Evolutionary conservation across 2,113 vertebrate species (phyloP).

Genomic region (Nicator chloris): DNA sequence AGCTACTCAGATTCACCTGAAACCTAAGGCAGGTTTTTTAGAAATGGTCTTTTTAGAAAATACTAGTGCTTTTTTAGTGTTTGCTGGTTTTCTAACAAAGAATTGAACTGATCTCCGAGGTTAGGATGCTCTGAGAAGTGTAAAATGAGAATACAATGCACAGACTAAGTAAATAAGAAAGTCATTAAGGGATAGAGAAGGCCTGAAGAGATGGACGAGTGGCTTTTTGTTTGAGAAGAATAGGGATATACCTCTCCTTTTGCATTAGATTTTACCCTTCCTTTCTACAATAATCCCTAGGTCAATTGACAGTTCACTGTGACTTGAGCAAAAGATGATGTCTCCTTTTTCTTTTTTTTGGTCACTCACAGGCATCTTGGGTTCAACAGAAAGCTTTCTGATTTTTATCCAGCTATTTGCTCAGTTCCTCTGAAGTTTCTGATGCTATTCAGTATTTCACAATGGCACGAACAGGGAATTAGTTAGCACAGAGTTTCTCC

Average conservation of each 20-base stretch:
- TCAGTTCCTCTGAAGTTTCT: slow-evolving; percentile 5
- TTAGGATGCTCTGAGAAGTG: not conserved
- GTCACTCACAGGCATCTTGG: not conserved
- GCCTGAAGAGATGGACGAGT: not conserved
- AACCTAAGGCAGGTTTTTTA: not conserved
- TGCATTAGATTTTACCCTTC: not conserved
- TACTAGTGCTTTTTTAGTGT: not conserved
- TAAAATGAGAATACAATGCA: not conserved
- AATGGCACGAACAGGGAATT: not conserved
- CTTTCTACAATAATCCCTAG: not conserved
- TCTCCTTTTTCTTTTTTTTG: not conserved
- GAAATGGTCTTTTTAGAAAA: not conserved
- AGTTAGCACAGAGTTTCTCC: not conserved
- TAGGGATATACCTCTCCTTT: not conserved
- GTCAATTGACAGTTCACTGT: not conserved
- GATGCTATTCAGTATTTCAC: slow-evolving; percentile 43
- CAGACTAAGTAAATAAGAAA: not conserved
- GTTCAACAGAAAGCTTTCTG: slow-evolving; percentile 16
- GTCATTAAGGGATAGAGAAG: not conserved
- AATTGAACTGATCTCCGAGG: not conserved
- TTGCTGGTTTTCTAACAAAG: not conserved
- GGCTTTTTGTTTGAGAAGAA: not conserved
- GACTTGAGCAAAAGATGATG: not conserved
- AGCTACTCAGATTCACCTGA: not conserved
- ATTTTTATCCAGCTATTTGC: slow-evolving; percentile 37